These are phyloP conservation scores for Cricetomys ansorgei DNA, from an alignment of 2,113 vertebrate species.

Conservation along the genomic window DNA sequence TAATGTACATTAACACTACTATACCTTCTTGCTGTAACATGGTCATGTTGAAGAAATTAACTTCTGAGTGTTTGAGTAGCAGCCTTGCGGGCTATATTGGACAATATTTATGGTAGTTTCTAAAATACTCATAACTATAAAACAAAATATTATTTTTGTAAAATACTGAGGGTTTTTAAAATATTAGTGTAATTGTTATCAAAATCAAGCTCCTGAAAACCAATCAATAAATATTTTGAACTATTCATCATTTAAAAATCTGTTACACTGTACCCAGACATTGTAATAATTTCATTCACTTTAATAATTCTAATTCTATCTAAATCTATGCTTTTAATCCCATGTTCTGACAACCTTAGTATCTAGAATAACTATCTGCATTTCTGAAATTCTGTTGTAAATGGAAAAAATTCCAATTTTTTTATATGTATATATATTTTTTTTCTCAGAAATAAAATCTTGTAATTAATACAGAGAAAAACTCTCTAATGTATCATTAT, in stretches of 20 bases:
- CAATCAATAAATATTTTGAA: neutral
- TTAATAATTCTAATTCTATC: neutral
- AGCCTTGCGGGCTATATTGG: neutral
- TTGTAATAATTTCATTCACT: neutral
- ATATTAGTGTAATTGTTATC: neutral
- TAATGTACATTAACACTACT: neutral
- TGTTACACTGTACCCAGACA: neutral
- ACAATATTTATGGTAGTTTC: neutral
- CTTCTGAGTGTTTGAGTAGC: neutral
- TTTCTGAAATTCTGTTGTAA: neutral
- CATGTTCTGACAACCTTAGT: neutral
- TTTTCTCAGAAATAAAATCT: neutral
- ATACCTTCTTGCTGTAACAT: neutral
- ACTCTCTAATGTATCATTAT: neutral
- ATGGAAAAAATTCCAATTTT: neutral
- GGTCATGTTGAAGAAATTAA: neutral
- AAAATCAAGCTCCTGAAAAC: neutral
- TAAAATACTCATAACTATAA: neutral
- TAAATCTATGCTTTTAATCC: neutral
- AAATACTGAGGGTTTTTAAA: neutral
- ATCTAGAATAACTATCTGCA: neutral
- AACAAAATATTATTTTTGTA: neutral
- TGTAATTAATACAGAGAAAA: neutral
- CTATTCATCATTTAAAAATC: neutral
- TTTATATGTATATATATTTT: neutral